Evolutionary conservation across 2,113 vertebrate genomes (phyloP).

Genomic region (Phyllopteryx taeniolatus): DNA sequence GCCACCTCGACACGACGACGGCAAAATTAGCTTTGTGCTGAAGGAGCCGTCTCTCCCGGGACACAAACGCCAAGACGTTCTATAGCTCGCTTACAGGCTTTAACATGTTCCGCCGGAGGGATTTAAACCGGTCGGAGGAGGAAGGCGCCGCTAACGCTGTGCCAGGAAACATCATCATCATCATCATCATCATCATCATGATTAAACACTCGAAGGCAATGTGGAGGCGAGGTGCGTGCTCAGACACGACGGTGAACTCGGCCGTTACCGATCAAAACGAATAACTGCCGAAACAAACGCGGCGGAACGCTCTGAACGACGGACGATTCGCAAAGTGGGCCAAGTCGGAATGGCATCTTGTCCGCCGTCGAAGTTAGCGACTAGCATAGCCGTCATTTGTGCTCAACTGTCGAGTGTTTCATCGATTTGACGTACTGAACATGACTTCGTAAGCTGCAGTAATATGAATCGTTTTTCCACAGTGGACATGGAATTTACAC

Average conservation of each 20-base stretch:
- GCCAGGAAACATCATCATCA: slow-evolving; percentile 13
- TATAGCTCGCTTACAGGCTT: slow-evolving; percentile 23
- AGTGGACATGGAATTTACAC: too few relatives aligned
- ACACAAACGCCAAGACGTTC: neutral
- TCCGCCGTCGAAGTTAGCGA: neutral
- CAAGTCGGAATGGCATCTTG: neutral
- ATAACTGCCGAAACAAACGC: neutral
- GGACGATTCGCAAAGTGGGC: neutral
- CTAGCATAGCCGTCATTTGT: neutral
- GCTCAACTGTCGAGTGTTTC: neutral
- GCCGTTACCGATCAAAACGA: neutral
- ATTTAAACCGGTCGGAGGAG: slow-evolving; percentile 23
- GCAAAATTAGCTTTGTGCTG: slow-evolving; percentile 23
- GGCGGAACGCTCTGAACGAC: neutral
- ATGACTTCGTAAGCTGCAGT: too few relatives aligned
- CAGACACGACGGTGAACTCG: neutral
- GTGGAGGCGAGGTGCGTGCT: neutral
- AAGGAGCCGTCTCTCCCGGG: neutral
- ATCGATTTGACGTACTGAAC: neutral
- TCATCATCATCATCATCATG: slow-evolving; percentile 8
- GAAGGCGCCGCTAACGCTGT: slow-evolving; percentile 12
- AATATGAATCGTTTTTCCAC: too few relatives aligned
- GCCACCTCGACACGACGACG: slow-evolving; percentile 20
- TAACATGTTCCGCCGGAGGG: slow-evolving; percentile 17
- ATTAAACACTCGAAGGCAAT: neutral